A percentile compares a stretch with the other conserved stretches of the same genome.
Evolutionary conservation across 1,140 invertebrate species (phyloP).

Genomic region (Antheraea pernyi): DNA sequence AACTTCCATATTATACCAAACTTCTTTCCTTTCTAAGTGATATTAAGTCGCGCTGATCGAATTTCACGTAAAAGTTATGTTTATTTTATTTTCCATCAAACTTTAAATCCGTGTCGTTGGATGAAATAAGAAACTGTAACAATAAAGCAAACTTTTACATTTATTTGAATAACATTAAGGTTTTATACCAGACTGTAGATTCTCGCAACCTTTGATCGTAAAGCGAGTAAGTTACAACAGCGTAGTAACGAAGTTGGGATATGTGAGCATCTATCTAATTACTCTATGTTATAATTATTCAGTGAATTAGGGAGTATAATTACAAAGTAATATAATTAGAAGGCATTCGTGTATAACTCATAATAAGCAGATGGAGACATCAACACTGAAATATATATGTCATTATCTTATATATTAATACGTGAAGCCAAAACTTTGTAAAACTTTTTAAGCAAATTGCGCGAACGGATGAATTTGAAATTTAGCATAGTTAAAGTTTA

Average conservation of each 20-base stretch:
- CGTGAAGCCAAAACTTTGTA: no score
- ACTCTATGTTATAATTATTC: not conserved
- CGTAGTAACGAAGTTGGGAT: not conserved
- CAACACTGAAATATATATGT: no score
- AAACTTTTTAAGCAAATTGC: no score
- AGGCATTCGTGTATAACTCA: no score
- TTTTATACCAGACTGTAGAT: not conserved
- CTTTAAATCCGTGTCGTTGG: conserved; percentile 3
- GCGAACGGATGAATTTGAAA: no score
- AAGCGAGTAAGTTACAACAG: not conserved
- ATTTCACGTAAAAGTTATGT: conserved; percentile 4
- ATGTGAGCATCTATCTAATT: not conserved
- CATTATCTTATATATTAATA: no score
- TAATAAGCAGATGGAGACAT: no score
- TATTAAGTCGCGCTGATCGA: not conserved
- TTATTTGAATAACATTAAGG: not conserved
- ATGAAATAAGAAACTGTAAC: conserved; percentile 6
- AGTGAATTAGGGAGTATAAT: no score
- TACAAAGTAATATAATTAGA: no score
- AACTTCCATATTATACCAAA: not conserved
- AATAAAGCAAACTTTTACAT: not conserved
- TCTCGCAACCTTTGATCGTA: not conserved
- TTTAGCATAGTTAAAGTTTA: no score
- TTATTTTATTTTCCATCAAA: conserved; percentile 6
- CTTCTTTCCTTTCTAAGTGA: not conserved